Base-by-base conservation (phyloP, 23 tunicate species). In the Aplidium turbinatum region DNA sequence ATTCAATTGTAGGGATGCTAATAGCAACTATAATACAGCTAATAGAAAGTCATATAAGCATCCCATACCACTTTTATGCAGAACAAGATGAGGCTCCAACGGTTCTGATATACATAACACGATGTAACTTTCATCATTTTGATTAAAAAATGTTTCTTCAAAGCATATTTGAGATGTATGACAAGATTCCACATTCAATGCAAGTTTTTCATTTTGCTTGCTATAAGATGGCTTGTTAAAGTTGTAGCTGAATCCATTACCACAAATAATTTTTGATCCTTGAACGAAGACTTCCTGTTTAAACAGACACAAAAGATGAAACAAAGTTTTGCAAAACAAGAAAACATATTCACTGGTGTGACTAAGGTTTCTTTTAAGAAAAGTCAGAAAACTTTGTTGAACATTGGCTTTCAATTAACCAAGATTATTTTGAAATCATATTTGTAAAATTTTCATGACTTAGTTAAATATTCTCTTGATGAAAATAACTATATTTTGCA, bases 141-240 rank as follows among this genome's bases (percentile, higher is more conserved):
- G 77, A 62, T 91, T 91, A 54, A 91, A 91, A 74, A 85, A 84
- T 20, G 97, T 91, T 58, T 91, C 97, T 65, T 91, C 91, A 58
- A 91, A 91, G 4, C 84, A 45, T 19, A 91, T 91, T 48, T 74
- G 57, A 0, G 91, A 57, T 36, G 85, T 52, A 34, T 91, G 91
- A 33, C 83, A 73, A 13, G 81, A 73, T 33, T 82, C 86, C 5
- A 80, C 24, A 30, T 88, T 88, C 29, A 91, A 63, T 31, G 74
- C 83, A 57, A 91, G 67, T 35, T 72, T 55, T 24, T 73, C 91
- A 56, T 57, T 84, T 46, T 51, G 72, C 30, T 58, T 79, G 50
- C 79, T 75, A 51, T 58, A 91, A 0, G 91, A 79, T 29, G 97
- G 83, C 20, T 64, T 53, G 6, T 85, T 85, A 39, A 84, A 82